These are phyloP conservation scores for Colius striatus DNA, from an alignment of 2,113 vertebrate species.

Conservation along the genomic window DNA sequence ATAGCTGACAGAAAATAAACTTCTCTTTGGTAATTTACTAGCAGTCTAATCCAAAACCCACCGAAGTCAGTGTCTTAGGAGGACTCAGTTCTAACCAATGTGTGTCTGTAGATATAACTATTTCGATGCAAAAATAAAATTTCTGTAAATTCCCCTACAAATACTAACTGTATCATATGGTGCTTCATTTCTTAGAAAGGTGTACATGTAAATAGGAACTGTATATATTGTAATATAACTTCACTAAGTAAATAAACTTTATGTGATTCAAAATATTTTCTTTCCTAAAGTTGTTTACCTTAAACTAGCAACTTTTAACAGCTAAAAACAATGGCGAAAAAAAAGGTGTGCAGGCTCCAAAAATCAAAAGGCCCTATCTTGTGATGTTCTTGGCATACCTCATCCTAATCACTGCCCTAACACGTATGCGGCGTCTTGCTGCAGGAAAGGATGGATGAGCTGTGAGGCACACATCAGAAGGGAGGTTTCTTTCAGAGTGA, in stretches of 20 bases:
- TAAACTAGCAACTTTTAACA: neutral
- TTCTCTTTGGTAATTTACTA: neutral
- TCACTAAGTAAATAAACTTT: conserved; percentile 52
- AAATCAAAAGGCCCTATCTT: neutral
- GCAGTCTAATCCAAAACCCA: neutral
- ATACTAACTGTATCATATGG: conserved; percentile 14
- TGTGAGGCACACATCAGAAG: neutral
- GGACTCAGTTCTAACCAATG: neutral
- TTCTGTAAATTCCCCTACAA: conserved; percentile 38
- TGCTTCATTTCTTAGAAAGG: conserved; percentile 36
- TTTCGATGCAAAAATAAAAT: conserved; percentile 1
- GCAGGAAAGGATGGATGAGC: neutral
- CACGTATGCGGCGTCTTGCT: neutral
- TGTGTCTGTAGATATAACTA: neutral
- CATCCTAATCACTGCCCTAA: neutral
- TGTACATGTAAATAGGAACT: conserved; percentile 56
- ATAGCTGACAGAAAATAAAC: neutral
- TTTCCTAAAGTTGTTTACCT: neutral
- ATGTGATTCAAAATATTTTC: neutral
- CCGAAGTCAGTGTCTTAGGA: neutral
- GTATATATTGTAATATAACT: conserved; percentile 72
- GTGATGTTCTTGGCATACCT: neutral
- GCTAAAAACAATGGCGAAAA: neutral
- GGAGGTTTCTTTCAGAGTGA: neutral
- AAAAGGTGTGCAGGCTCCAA: neutral